Evolutionary conservation across 2,113 vertebrate genomes (phyloP), one percentile per base, ranked within the genome.

Genomic region (Platichthys stellatus): DNA sequence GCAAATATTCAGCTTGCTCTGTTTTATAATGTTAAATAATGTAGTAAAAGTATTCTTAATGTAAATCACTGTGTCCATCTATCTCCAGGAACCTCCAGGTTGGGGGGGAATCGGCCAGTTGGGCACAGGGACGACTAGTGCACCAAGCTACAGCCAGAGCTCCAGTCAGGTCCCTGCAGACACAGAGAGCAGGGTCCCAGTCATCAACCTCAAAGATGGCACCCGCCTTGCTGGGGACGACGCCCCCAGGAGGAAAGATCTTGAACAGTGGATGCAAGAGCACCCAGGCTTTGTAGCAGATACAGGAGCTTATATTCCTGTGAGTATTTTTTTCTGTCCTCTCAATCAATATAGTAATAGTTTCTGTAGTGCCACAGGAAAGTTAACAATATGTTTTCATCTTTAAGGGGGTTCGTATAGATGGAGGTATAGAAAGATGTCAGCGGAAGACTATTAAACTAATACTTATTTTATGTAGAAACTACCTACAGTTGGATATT

Each of bases 251-350:
- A 96, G 95, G 80, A 98, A 95, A 80, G 96, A 99, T 82, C 92
- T 99, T 64, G 97, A 98, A 21, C 96, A 93, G 86, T 99, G 98
- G 98, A 94, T 99, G 40, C 95, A 93, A 80, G 97, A 98, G 63
- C 97, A 99, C 83, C 97, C 98, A 1, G 97, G 97, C 69, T 99
- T 98, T 60, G 97, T 99, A 78, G 96, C 97, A 81, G 98, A 99
- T 88, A 96, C 96, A 20, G 97, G 97, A 89, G 96, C 97, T 72
- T 99, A 95, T 87, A 98, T 99, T 81, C 96, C 97, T 77, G 98
- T 98, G 91, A 95, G 96, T 93, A 2, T 3, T 24, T 38, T 15
- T 3, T 38, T 23, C 54, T 57, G 9, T 8, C 12, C 21, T 51
- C 47, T 17, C 45, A 14, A 47, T 12, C 11, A 17, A 47, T 47